Evolutionary conservation across 2,113 vertebrate genomes (phyloP).

Genomic region (Zosterops pallidus): DNA sequence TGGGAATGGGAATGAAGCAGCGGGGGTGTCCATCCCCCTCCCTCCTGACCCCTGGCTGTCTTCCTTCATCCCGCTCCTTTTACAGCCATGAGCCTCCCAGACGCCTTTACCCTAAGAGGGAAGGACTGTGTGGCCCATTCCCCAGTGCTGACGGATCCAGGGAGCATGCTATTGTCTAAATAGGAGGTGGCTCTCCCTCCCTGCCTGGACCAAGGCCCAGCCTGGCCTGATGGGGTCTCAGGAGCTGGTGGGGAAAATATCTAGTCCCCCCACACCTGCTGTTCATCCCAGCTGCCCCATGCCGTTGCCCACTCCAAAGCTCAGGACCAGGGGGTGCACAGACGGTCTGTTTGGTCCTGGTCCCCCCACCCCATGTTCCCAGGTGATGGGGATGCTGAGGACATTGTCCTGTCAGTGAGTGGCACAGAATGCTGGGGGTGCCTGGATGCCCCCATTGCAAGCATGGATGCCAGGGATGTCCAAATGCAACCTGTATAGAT

Average conservation of each 20-base stretch:
- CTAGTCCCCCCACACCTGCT: fast-evolving
- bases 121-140: constrained; percentile 29
- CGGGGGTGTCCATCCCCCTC: not conserved
- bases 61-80: constrained; percentile 44
- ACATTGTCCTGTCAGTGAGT: not conserved
- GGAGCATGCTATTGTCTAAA: constrained; percentile 24
- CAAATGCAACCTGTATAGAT: not conserved
- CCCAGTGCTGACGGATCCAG: not conserved
- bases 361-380: not conserved
- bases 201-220: not conserved
- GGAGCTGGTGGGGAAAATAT: not conserved
- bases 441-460: not conserved
- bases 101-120: constrained; percentile 60
- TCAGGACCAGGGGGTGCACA: fast-evolving
- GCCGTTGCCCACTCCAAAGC: not conserved
- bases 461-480: not conserved
- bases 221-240: not conserved
- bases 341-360: not conserved
- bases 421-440: not conserved
- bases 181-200: constrained; percentile 23
- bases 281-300: not conserved
- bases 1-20: constrained; percentile 16
- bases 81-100: constrained; percentile 49
- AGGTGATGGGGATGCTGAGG: not conserved
- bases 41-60: not conserved